These are phyloP conservation scores for Drosophila insularis DNA, from an alignment of 1,140 invertebrate species.

Conservation along the genomic window DNA sequence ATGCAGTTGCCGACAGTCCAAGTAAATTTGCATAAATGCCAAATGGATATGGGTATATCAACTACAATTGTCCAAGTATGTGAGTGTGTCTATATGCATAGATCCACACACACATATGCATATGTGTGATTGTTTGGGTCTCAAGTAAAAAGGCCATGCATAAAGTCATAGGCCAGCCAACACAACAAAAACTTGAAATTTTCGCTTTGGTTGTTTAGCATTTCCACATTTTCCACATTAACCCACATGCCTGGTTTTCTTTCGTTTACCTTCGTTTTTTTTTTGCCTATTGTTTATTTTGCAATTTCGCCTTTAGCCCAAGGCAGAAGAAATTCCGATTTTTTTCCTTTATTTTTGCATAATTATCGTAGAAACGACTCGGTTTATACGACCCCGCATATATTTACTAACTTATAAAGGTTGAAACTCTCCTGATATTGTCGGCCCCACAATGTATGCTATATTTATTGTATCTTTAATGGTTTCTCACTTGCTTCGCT, in stretches of 20 bases:
- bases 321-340: constrained; percentile 54
- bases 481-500: not conserved
- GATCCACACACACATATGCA: not conserved
- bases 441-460: constrained; percentile 60
- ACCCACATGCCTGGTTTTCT: constrained; percentile 56
- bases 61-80: constrained; percentile 23
- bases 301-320: constrained; percentile 49
- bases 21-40: constrained; percentile 69
- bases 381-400: constrained; percentile 37
- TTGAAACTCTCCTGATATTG: constrained; percentile 5
- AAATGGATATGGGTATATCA: constrained; percentile 26
- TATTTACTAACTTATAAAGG: constrained; percentile 25
- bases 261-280: constrained; percentile 21
- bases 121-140: not conserved
- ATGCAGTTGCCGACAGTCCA: constrained; percentile 60
- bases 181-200: constrained; percentile 39
- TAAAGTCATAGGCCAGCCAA: constrained; percentile 24
- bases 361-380: constrained; percentile 65
- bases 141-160: constrained; percentile 13
- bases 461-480: constrained; percentile 18
- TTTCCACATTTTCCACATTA: constrained; percentile 70
- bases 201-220: constrained; percentile 56
- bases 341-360: constrained; percentile 67
- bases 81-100: constrained; percentile 18
- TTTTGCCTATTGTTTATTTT: constrained; percentile 63